Conservation (phyloP, 2,888 invertebrate species). For the Drosophila anceps region DNA sequence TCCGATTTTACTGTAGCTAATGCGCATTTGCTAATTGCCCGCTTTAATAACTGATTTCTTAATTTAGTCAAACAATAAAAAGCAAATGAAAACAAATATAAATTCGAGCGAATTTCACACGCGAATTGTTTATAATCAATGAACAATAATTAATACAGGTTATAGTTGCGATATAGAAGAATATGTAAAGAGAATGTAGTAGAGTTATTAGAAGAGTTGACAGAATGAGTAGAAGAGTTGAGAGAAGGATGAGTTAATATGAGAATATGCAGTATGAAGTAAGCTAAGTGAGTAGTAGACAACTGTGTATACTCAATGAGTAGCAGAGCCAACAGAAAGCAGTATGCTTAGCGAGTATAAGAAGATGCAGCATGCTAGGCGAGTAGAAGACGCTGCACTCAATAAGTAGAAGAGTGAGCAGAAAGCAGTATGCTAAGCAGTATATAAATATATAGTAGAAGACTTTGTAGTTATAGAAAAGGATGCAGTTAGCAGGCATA, state of each 20-base stretch:
- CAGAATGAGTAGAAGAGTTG: not conserved
- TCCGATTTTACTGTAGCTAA: slow-evolving; percentile 15
- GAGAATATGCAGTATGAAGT: no score
- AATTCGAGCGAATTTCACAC: slow-evolving; percentile 40
- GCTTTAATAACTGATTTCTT: slow-evolving; percentile 25
- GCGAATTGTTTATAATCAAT: slow-evolving; percentile 13
- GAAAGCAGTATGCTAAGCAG: not conserved
- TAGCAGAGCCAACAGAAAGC: not conserved
- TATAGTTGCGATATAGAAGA: slow-evolving; percentile 2
- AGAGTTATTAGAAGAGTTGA: not conserved
- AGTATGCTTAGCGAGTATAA: not conserved
- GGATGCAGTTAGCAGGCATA: not conserved
- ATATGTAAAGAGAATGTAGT: not conserved
- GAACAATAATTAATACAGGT: slow-evolving; percentile 1
- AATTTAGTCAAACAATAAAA: slow-evolving; percentile 20
- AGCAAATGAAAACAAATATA: slow-evolving; percentile 2
- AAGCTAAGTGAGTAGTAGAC: not conserved
- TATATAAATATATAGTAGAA: not conserved
- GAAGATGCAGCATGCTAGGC: not conserved
- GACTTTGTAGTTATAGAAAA: not conserved
- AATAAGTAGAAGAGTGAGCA: no score
- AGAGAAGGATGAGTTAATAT: not conserved
- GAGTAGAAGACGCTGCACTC: not conserved
- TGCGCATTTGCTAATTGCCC: slow-evolving; percentile 8
- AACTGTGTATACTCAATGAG: no score